These are phyloP conservation scores for Deilephila porcellus DNA, from an alignment of 2,888 invertebrate species.

Conservation along the genomic window DNA sequence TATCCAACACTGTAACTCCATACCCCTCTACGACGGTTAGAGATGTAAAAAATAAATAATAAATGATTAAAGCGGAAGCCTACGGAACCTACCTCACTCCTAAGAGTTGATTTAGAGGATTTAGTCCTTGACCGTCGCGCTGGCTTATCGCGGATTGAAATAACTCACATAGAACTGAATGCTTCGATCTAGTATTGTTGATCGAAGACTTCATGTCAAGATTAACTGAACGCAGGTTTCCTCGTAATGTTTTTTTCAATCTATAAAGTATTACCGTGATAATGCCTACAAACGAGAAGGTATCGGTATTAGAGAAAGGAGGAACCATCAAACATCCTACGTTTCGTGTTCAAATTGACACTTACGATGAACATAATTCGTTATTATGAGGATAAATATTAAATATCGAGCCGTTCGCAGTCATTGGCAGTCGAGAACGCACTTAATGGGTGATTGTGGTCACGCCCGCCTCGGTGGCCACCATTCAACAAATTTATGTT, in stretches of 20 bases:
- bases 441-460: conserved; percentile 56
- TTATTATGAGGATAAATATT: conserved; percentile 64
- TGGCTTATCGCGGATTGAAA: too few relatives aligned
- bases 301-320: conserved; percentile 2
- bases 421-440: conserved; percentile 51
- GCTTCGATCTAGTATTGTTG: too few relatives aligned
- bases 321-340: conserved; percentile 30
- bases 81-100: too few relatives aligned
- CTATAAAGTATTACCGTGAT: background rate
- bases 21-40: too few relatives aligned
- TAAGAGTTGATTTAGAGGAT: too few relatives aligned
- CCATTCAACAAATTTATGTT: conserved; percentile 60
- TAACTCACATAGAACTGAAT: too few relatives aligned
- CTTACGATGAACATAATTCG: conserved; percentile 63
- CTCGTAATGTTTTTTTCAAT: background rate
- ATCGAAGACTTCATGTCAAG: too few relatives aligned
- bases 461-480: conserved; percentile 47
- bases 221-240: too few relatives aligned
- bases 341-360: conserved; percentile 51
- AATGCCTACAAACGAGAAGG: conserved; percentile 2
- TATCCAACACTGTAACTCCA: too few relatives aligned
- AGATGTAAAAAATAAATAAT: too few relatives aligned
- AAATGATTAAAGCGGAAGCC: too few relatives aligned
- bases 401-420: conserved; percentile 60
- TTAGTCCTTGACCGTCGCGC: too few relatives aligned